Evolutionary conservation across 2,888 invertebrate genomes (phyloP).

Genomic region (Apantesis nais): DNA sequence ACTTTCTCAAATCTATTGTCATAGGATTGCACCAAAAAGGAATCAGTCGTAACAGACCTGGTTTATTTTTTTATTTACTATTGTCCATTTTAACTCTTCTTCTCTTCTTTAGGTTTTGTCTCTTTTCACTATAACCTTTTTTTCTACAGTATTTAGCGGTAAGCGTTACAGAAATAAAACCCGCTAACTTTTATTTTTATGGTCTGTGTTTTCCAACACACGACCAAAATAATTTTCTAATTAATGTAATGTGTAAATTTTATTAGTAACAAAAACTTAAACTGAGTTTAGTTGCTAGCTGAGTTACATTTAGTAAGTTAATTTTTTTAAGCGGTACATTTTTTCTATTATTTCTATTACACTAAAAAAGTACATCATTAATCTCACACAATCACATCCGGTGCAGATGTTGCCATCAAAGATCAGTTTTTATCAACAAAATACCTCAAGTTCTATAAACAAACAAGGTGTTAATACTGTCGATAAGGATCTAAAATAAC

Average conservation of each 20-base stretch:
- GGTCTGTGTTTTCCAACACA: neutral
- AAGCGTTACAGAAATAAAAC: neutral
- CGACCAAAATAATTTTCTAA: neutral
- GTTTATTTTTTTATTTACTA: slow-evolving; percentile 1
- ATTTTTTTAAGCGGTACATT: neutral
- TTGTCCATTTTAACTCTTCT: neutral
- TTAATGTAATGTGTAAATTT: neutral
- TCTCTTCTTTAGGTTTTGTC: neutral
- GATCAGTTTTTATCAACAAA: slow-evolving; percentile 60
- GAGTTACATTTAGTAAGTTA: neutral
- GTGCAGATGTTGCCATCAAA: slow-evolving; percentile 72
- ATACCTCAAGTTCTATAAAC: slow-evolving; percentile 68
- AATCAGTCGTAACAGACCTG: neutral
- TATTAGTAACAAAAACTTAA: neutral
- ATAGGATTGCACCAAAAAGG: neutral
- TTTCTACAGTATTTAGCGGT: neutral
- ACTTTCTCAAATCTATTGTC: neutral
- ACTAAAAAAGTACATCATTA: slow-evolving; percentile 52
- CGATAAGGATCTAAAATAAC: slow-evolving; percentile 76
- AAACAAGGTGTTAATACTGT: slow-evolving; percentile 82
- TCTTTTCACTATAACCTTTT: neutral
- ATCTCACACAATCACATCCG: slow-evolving; percentile 68
- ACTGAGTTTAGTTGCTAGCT: too few relatives aligned
- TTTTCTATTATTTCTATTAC: slow-evolving; percentile 8
- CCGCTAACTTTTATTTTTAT: too few relatives aligned